Percentiles rank a stretch among this genome's conserved stretches.
These are phyloP conservation scores for Thymallus thymallus DNA, from an alignment of 2,113 vertebrate species.

Conservation along the genomic window DNA sequence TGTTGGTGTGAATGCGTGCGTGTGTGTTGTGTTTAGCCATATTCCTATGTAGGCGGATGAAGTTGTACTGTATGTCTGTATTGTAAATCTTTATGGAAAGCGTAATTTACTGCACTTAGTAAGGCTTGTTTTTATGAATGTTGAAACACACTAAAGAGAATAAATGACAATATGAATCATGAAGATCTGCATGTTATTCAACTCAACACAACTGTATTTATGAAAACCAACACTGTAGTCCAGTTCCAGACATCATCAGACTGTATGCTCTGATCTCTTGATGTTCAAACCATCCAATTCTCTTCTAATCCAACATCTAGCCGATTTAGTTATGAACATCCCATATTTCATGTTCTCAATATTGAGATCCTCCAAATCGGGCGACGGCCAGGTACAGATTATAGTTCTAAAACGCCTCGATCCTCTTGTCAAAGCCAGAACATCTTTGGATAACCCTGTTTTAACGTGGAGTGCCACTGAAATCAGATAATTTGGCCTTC, in stretches of 20 bases:
- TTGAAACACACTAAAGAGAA: conserved; percentile 61
- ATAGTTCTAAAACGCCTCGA: background rate
- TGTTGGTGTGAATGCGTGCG: background rate
- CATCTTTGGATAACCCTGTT: background rate
- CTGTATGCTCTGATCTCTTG: background rate
- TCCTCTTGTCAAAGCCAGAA: background rate
- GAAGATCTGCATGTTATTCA: background rate
- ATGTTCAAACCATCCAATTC: background rate
- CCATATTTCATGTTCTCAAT: background rate
- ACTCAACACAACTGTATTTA: background rate
- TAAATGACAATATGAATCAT: conserved; percentile 58
- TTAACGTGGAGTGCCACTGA: conserved; percentile 1
- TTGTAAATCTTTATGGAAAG: conserved; percentile 54
- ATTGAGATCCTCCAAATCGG: background rate
- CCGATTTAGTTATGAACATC: background rate
- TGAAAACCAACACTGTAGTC: background rate
- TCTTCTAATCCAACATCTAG: background rate
- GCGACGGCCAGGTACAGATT: background rate
- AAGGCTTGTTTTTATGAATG: conserved; percentile 61
- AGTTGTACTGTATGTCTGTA: background rate
- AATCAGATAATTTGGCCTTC: conserved; percentile 37
- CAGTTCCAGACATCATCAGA: background rate
- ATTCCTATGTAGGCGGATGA: background rate
- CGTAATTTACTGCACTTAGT: conserved; percentile 61
- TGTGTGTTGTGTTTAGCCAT: conserved; percentile 9